Conservation (phyloP, 2,113 vertebrate species). For the Plestiodon gilberti region DNA sequence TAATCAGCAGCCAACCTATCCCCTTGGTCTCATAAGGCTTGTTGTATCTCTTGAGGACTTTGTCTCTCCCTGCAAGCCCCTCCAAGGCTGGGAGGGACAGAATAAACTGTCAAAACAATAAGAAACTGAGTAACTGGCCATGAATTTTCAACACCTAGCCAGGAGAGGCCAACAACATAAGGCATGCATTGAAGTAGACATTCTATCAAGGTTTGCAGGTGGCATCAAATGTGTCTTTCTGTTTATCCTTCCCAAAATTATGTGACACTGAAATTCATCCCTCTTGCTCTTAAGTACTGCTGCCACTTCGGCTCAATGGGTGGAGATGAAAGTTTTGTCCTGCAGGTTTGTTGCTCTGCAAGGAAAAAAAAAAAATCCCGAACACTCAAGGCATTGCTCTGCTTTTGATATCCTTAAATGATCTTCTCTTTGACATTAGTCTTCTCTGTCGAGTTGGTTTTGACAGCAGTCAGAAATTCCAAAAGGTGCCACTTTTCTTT, state of each 20-base stretch:
- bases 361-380: slow-evolving; percentile 44
- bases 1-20: neutral
- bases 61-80: rapidly evolving
- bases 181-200: neutral
- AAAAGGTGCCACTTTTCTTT: slow-evolving; percentile 39
- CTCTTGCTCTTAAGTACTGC: slow-evolving; percentile 36
- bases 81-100: neutral
- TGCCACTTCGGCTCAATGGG: slow-evolving; percentile 34
- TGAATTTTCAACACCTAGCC: neutral
- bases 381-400: slow-evolving; percentile 2
- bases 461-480: slow-evolving; percentile 56
- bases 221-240: slow-evolving; percentile 12
- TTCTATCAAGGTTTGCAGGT: neutral
- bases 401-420: slow-evolving; percentile 50
- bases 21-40: neutral
- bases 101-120: neutral
- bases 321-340: slow-evolving; percentile 54
- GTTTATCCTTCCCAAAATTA: slow-evolving; percentile 18
- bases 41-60: neutral
- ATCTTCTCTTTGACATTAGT: slow-evolving; percentile 41
- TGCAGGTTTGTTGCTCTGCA: slow-evolving; percentile 41
- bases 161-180: slow-evolving; percentile 22
- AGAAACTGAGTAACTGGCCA: too few relatives aligned
- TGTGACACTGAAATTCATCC: slow-evolving; percentile 14
- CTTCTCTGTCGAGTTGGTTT: neutral